Percentiles rank a stretch among this genome's conserved stretches.
phyloP scores from a whole-genome alignment of 2,797 vertebrate genomes.

The Gymnopithys bicolor region DNA sequence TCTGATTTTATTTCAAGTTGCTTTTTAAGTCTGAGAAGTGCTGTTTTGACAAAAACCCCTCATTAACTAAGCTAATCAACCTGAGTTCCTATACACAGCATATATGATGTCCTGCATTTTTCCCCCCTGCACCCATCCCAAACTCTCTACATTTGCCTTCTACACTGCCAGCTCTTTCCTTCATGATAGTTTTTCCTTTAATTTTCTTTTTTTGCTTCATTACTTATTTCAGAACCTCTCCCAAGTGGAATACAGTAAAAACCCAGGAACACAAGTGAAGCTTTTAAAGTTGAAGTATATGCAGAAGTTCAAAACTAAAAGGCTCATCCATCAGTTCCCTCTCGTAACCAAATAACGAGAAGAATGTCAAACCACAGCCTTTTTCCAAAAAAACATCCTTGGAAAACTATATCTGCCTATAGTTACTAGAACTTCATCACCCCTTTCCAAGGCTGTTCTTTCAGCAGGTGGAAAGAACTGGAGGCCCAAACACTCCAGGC shows the following conservation, averaged over 20 bases:
- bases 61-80: not conserved
- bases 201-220: not conserved
- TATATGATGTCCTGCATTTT: not conserved
- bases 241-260: not conserved
- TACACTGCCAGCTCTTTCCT: not conserved
- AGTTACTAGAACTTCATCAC: not conserved
- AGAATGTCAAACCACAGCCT: not conserved
- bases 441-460: not conserved
- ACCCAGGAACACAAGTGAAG: not conserved
- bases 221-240: not conserved
- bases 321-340: not conserved
- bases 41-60: rapidly evolving
- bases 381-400: not conserved
- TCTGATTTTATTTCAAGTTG: not conserved
- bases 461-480: not conserved
- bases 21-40: not conserved
- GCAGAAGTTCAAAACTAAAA: not conserved
- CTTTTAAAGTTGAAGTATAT: not conserved
- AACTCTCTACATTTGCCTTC: not conserved
- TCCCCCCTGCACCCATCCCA: not conserved
- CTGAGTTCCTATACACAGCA: not conserved
- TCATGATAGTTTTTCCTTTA: not conserved
- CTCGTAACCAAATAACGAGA: not conserved
- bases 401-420: conserved; percentile 1
- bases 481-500: rapidly evolving